These are phyloP conservation scores for Corynorhinus townsendii DNA, from an alignment of 2,113 vertebrate species.

Conservation along the genomic window DNA sequence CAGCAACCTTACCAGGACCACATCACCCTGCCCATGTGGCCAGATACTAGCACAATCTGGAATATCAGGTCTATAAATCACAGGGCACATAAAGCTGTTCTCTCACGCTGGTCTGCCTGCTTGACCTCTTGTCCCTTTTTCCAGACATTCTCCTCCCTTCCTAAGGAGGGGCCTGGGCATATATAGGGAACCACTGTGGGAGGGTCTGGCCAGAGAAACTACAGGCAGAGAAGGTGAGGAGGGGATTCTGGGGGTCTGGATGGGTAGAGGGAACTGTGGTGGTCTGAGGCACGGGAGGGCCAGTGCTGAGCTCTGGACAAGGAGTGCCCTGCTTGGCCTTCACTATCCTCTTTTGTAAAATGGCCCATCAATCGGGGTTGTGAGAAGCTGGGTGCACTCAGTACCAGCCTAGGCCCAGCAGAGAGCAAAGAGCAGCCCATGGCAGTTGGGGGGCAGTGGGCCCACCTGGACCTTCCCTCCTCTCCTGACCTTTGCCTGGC, in stretches of 20 bases:
- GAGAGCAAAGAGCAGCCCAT: background rate
- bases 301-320: background rate
- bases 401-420: background rate
- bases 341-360: background rate
- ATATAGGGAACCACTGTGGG: constrained; percentile 23
- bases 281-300: background rate
- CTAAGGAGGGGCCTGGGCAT: background rate
- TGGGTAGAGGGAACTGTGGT: background rate
- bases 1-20: background rate
- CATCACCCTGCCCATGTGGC: background rate
- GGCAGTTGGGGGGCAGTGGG: background rate
- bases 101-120: background rate
- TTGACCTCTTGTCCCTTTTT: background rate
- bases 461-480: no score
- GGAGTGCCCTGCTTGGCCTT: background rate
- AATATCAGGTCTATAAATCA: constrained; percentile 63
- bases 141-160: background rate
- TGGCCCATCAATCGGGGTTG: background rate
- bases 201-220: background rate
- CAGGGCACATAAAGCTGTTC: background rate
- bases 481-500: background rate
- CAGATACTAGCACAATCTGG: constrained; percentile 5
- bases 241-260: background rate
- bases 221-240: constrained; percentile 37
- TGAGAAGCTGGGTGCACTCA: background rate